Conservation (phyloP, 2,113 vertebrate species). For the Sorex fumeus region DNA sequence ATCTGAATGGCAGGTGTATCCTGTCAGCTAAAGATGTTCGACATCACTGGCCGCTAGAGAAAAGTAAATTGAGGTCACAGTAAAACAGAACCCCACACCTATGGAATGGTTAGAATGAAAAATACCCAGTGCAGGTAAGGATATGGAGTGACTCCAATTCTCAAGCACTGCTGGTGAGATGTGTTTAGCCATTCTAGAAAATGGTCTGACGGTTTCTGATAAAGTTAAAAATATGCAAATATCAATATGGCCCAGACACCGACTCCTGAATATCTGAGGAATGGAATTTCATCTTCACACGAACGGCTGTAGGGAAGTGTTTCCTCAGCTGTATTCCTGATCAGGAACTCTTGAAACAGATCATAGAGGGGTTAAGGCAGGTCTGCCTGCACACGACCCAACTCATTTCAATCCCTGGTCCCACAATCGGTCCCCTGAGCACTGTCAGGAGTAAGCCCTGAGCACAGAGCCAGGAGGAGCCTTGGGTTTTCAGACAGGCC, state of each 20-base stretch:
- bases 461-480: too few species aligned
- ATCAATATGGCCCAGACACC: background rate
- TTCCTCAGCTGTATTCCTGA: background rate
- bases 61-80: background rate
- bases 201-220: background rate
- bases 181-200: background rate
- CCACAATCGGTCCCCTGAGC: too few species aligned
- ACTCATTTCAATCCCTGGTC: too few species aligned
- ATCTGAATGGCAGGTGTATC: background rate
- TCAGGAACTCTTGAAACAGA: too few species aligned
- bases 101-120: background rate
- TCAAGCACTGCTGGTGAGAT: background rate
- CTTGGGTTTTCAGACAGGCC: too few species aligned
- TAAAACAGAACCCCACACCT: too few species aligned
- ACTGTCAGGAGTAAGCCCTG: too few species aligned
- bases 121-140: background rate
- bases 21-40: background rate
- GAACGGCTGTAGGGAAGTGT: background rate
- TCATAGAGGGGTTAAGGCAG: too few species aligned
- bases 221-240: background rate
- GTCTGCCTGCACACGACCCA: too few species aligned
- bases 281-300: background rate
- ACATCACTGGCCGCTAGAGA: background rate
- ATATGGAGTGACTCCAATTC: background rate
- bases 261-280: background rate